These are phyloP conservation scores for Lampris megalopsis DNA, from an alignment of 2,113 vertebrate species.

Conservation along the genomic window DNA sequence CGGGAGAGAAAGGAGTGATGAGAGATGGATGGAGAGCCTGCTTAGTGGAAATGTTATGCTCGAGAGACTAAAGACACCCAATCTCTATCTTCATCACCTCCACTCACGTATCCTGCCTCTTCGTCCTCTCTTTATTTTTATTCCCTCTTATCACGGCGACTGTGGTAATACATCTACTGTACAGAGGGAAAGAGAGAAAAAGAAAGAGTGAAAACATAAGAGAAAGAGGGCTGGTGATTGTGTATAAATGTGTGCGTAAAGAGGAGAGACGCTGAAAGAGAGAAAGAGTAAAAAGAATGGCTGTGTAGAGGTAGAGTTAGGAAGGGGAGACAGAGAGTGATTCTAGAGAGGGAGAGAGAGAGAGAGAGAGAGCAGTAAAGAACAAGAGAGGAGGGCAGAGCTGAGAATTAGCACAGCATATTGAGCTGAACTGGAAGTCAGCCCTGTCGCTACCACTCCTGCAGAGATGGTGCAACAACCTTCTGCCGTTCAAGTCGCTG, in stretches of 20 bases:
- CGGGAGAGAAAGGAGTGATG: slow-evolving; percentile 46
- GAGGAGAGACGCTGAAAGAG: not conserved
- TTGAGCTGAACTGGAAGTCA: slow-evolving; percentile 53
- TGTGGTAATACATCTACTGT: too few species aligned
- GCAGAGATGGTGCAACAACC: slow-evolving; percentile 44
- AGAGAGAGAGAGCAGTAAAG: not conserved
- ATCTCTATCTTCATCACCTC: slow-evolving; percentile 27
- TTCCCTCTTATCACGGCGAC: too few species aligned
- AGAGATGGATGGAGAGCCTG: slow-evolving; percentile 45
- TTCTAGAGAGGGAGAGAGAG: not conserved
- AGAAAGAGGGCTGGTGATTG: too few species aligned
- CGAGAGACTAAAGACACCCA: slow-evolving; percentile 14
- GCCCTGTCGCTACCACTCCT: slow-evolving; percentile 19
- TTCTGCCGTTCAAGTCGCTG: slow-evolving; percentile 51
- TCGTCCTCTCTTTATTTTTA: too few species aligned
- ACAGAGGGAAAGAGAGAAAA: too few species aligned
- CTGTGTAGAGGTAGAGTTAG: not conserved
- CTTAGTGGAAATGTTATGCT: slow-evolving; percentile 20
- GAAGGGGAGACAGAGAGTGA: not conserved
- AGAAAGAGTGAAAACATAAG: too few species aligned
- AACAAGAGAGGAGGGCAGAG: not conserved
- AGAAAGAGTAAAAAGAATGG: not conserved
- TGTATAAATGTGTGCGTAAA: too few species aligned
- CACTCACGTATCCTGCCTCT: not conserved
- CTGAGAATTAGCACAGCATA: not conserved